These are phyloP conservation scores for Tanaodytes sp. DNA, from an alignment of 2,888 invertebrate species.

Conservation along the genomic window DNA sequence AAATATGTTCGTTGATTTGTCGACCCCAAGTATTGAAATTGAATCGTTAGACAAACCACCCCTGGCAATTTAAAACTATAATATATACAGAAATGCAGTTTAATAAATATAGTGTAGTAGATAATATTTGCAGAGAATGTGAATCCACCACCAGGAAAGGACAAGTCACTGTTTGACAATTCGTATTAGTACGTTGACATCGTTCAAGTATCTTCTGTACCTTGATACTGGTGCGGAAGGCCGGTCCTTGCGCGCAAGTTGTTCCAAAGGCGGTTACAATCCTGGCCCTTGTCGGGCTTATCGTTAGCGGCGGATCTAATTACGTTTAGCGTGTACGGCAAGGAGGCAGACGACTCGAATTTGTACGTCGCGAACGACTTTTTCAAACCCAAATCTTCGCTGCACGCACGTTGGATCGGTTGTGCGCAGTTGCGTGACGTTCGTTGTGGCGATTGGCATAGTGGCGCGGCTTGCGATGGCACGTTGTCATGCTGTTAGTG, in stretches of 20 bases:
- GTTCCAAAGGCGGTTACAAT: conserved; percentile 67
- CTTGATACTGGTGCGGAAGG: conserved; percentile 70
- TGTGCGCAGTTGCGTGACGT: conserved; percentile 59
- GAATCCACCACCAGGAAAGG: conserved; percentile 51
- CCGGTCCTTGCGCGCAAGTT: conserved; percentile 67
- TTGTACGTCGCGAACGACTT: conserved; percentile 61
- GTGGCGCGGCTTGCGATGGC: conserved; percentile 61
- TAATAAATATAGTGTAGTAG: no score
- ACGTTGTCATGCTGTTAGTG: conserved; percentile 78
- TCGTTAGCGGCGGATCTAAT: conserved; percentile 53
- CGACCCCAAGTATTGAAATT: no score
- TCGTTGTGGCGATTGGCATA: conserved; percentile 64
- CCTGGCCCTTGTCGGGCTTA: conserved; percentile 61
- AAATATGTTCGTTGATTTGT: no score
- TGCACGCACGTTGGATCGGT: conserved; percentile 56
- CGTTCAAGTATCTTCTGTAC: conserved; percentile 68
- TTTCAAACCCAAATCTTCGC: conserved; percentile 62
- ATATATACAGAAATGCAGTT: no score
- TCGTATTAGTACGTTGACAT: conserved; percentile 28
- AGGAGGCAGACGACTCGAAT: conserved; percentile 62
- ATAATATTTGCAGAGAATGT: no score
- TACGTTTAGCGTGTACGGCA: conserved; percentile 63
- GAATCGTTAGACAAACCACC: no score
- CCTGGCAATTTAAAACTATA: no score
- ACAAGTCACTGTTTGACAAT: conserved; percentile 11